Evolutionary conservation across 2,888 invertebrate genomes (phyloP).

Genomic region (Drosophila ezoana): DNA sequence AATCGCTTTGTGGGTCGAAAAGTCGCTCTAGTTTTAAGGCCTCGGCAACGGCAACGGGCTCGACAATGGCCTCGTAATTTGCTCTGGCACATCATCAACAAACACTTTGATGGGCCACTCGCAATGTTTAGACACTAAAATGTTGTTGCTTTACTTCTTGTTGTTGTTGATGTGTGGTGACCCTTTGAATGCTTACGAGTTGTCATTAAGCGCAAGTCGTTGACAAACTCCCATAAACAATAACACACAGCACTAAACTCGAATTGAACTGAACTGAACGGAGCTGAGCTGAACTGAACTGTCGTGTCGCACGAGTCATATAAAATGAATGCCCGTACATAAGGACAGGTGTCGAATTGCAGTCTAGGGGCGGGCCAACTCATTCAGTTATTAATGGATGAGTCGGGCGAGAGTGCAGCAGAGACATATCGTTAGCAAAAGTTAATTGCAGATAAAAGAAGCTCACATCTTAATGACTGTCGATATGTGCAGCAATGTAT

Average conservation of each 20-base stretch:
- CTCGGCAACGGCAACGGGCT: slow-evolving; percentile 38
- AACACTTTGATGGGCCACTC: slow-evolving; percentile 50
- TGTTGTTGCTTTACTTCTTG: slow-evolving; percentile 26
- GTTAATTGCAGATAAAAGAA: not conserved
- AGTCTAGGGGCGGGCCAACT: not conserved
- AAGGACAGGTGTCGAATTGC: slow-evolving; percentile 48
- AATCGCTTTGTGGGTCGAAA: slow-evolving; percentile 37
- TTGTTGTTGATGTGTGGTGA: slow-evolving; percentile 52
- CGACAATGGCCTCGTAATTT: slow-evolving; percentile 57
- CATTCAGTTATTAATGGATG: slow-evolving; percentile 31
- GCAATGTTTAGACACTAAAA: slow-evolving; percentile 41
- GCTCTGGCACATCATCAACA: slow-evolving; percentile 72
- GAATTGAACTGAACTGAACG: slow-evolving; percentile 5
- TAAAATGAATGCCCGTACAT: slow-evolving; percentile 20
- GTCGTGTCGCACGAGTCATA: slow-evolving; percentile 34
- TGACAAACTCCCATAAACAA: slow-evolving; percentile 75
- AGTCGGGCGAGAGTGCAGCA: slow-evolving; percentile 1
- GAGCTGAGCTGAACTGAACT: slow-evolving; percentile 2
- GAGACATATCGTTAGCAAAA: slow-evolving; percentile 4
- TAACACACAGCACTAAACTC: slow-evolving; percentile 52
- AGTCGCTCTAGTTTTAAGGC: slow-evolving; percentile 77
- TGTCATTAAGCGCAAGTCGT: slow-evolving; percentile 74
- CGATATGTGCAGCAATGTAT: too few relatives aligned
- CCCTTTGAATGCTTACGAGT: slow-evolving; percentile 68
- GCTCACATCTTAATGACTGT: not conserved